These are phyloP conservation scores for Lutjanus campechanus DNA, from an alignment of 2,797 vertebrate genomes.

Conservation along the genomic window DNA sequence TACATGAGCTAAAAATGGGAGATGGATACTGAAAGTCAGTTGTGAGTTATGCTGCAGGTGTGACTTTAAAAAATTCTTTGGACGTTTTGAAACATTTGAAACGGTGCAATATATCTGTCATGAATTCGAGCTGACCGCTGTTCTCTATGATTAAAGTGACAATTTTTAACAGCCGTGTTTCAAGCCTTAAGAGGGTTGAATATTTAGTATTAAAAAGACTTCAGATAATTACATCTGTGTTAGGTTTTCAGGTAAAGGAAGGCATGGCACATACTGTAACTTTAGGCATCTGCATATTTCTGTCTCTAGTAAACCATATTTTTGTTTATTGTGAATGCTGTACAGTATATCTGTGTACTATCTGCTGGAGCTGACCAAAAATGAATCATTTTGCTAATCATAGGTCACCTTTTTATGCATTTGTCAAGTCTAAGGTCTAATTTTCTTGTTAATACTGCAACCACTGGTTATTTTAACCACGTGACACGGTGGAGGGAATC, in stretches of 20 bases:
- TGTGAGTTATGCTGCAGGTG: neutral
- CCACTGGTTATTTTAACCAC: no score
- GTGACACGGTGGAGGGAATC: no score
- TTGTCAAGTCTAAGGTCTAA: no score
- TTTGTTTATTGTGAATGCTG: no score
- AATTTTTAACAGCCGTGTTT: neutral
- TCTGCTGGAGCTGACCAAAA: no score
- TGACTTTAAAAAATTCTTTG: no score
- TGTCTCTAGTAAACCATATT: neutral
- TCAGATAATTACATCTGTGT: neutral
- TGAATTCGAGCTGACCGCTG: conserved; percentile 4
- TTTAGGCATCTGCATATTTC: neutral
- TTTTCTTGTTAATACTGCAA: no score
- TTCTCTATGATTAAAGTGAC: conserved; percentile 6
- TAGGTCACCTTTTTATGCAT: no score
- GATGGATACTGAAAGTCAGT: neutral
- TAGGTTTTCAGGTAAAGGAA: neutral
- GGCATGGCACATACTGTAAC: neutral
- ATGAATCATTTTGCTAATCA: no score
- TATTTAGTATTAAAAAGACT: neutral
- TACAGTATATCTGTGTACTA: no score
- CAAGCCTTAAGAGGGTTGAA: neutral
- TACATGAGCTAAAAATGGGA: neutral
- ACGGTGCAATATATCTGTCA: neutral
- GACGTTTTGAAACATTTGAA: conserved; percentile 6